Base-by-base conservation (phyloP, 2,113 vertebrate genomes). In the Stictonetta naevosa region DNA sequence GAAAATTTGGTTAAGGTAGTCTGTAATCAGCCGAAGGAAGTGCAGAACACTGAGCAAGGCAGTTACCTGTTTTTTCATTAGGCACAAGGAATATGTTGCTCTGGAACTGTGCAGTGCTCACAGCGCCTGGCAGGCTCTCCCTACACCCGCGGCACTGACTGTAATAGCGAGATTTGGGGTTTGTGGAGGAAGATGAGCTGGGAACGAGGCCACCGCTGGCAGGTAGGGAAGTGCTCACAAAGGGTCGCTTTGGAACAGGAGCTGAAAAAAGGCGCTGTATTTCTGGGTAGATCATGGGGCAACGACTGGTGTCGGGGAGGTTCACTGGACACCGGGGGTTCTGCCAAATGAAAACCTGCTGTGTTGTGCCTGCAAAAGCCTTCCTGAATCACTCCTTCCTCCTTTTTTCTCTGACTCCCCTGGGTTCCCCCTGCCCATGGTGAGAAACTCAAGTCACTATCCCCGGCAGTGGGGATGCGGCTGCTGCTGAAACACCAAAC, bases 341-440 rank as follows among this genome's bases (percentile, higher is more conserved):
- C n/a, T 10, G 44, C 55, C 3, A 1, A 9, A 72, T 28, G 20
- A 21, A 28, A n/a, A 21, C 13, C 10, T 14, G 14, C 53, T 19
- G 26, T 0, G 5, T 33, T 59, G 38, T 1, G 1, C 12, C 56
- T 22, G 14, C 67, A 19, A 16, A 10, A 13, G 34, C 11, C 5
- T 52, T 52, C 25, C 8, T 8, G 23, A 52, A 52, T 52, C 12
- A 13, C 23, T 52, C 50, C 50, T 25, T 52, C 50, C 13, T 52
- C 23, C 50, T 25, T 12, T 40, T 40, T 40, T 40, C 40, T 40
- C 40, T 6, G 13, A 12, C 23, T 52, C 50, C 50, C 50, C 50
- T 52, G 50, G 50, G 14, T 16, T 38, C 8, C 56, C 48, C 59
- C 75, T 52, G 31, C 42, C 25, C 2, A 3, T 23, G 5, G 20